phyloP scores from a whole-genome alignment of 1,140 invertebrate genomes.

The Drosophila ananassae region DNA sequence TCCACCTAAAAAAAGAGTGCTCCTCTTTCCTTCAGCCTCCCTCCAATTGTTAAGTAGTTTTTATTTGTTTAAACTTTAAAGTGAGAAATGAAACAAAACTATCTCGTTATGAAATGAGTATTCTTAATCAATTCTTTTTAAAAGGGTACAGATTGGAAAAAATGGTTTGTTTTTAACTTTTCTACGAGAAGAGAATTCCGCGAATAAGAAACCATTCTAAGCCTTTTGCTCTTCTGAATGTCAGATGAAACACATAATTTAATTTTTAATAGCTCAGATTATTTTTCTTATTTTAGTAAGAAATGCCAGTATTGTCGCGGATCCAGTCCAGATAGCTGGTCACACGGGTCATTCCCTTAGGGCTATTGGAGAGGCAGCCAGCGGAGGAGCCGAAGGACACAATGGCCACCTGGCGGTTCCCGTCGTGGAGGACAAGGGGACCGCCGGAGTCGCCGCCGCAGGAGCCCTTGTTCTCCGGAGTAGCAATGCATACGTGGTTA shows the following conservation, averaged over 20 bases:
- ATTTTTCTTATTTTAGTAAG: conserved; percentile 21
- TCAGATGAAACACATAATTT: neutral
- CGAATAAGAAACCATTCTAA: no score
- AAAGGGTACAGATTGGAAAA: no score
- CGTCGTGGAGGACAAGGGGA: conserved; percentile 83
- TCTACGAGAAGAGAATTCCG: no score
- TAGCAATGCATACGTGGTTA: conserved; percentile 58
- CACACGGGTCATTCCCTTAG: conserved; percentile 85
- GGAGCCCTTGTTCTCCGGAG: conserved; percentile 46
- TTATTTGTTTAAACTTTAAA: no score
- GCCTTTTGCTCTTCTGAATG: no score
- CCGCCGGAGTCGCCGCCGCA: conserved; percentile 85
- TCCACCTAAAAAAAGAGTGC: no score
- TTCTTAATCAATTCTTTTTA: no score
- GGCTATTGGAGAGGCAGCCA: conserved; percentile 74
- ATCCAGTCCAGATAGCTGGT: conserved; percentile 86
- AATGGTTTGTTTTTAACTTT: no score
- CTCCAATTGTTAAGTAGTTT: no score
- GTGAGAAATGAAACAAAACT: no score
- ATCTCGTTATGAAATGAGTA: no score
- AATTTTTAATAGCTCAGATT: neutral
- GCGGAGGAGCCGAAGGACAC: conserved; percentile 66
- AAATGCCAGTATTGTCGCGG: conserved; percentile 44
- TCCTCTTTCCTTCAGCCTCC: no score
- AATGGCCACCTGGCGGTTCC: conserved; percentile 83